Evolutionary conservation across 1,140 invertebrate species (phyloP).

Genomic region (Dendrolimus punctatus): DNA sequence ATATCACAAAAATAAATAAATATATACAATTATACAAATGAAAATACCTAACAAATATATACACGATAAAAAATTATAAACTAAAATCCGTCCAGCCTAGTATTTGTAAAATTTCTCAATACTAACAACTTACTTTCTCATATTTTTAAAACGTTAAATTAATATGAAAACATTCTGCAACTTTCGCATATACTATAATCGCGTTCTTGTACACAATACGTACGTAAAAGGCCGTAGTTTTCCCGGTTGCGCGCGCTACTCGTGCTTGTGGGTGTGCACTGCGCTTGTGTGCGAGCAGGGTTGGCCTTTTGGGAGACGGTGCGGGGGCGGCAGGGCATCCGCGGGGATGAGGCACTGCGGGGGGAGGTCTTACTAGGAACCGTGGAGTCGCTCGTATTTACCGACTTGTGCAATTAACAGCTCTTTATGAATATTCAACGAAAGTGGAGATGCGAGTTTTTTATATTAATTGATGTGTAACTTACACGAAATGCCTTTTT

Average conservation of each 20-base stretch:
- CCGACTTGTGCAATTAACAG: slow-evolving; percentile 69
- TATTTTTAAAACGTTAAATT: slow-evolving; percentile 1
- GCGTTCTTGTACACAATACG: slow-evolving; percentile 64
- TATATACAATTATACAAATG: too few species aligned
- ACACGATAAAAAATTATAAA: too few species aligned
- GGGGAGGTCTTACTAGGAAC: slow-evolving; percentile 43
- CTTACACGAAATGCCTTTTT: slow-evolving; percentile 26
- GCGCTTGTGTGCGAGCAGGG: slow-evolving; percentile 42
- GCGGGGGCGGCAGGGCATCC: slow-evolving; percentile 10
- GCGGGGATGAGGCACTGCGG: neutral
- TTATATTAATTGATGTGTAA: slow-evolving; percentile 64
- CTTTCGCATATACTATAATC: slow-evolving; percentile 30
- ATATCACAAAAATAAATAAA: too few species aligned
- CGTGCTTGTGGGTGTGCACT: slow-evolving; percentile 35
- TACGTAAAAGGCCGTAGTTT: slow-evolving; percentile 67
- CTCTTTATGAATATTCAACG: slow-evolving; percentile 70
- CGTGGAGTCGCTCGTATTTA: slow-evolving; percentile 57
- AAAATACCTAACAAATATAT: too few species aligned
- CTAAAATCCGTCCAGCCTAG: too few species aligned
- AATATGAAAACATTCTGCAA: neutral
- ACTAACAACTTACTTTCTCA: slow-evolving; percentile 3
- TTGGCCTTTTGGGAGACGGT: slow-evolving; percentile 53
- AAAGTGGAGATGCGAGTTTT: slow-evolving; percentile 47
- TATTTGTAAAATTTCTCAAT: neutral
- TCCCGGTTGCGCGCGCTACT: slow-evolving; percentile 62